Evolutionary conservation across 2,797 vertebrate genomes (phyloP).

Genomic region (Alca torda): DNA sequence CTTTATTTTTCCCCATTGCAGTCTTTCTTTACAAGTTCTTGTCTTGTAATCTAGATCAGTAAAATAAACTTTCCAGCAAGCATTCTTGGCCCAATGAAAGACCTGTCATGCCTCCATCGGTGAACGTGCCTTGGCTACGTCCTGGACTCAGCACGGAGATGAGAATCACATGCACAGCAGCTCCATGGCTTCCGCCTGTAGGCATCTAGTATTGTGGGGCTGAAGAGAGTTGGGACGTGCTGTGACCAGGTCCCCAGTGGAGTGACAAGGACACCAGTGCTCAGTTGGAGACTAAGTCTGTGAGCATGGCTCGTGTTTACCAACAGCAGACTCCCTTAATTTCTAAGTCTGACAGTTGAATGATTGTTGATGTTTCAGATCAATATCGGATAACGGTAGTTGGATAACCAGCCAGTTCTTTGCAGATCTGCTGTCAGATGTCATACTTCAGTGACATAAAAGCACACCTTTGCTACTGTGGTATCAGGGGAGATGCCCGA

Average conservation of each 20-base stretch:
- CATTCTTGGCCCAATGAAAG: not conserved
- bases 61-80: not conserved
- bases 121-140: accelerated
- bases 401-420: not conserved
- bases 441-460: not conserved
- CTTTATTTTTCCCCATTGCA: not conserved
- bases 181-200: not conserved
- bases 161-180: not conserved
- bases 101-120: not conserved
- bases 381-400: not conserved
- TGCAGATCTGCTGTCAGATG: not conserved
- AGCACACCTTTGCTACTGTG: not conserved
- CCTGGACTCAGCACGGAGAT: not conserved
- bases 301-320: not conserved
- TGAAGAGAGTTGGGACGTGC: not conserved
- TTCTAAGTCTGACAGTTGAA: not conserved
- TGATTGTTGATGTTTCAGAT: not conserved
- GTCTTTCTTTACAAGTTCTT: not conserved
- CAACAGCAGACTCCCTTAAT: not conserved
- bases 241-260: not conserved
- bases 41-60: not conserved
- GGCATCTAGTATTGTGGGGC: not conserved
- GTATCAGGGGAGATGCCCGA: not conserved
- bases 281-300: not conserved
- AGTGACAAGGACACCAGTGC: not conserved